phyloP scores from a whole-genome alignment of 1,140 invertebrate genomes.

The honey bee (Apis mellifera) region DNA sequence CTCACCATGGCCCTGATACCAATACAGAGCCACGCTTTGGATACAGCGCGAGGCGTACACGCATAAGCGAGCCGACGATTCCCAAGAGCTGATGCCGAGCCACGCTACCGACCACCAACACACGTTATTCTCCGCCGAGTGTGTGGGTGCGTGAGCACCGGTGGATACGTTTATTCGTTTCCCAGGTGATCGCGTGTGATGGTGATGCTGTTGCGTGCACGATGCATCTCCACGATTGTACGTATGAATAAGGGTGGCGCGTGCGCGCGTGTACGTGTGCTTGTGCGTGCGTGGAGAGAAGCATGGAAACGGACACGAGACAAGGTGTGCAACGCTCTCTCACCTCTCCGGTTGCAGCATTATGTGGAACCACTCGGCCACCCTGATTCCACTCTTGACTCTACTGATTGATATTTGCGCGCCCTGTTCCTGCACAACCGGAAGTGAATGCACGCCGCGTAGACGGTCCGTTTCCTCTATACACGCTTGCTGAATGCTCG shows the following conservation, averaged over 20 bases:
- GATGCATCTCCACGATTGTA: not conserved
- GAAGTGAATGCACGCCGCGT: slow-evolving; percentile 48
- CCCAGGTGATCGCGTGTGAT: slow-evolving; percentile 5
- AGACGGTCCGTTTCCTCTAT: slow-evolving; percentile 33
- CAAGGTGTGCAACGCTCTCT: slow-evolving; percentile 51
- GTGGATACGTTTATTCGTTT: slow-evolving; percentile 53
- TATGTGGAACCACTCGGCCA: slow-evolving; percentile 73
- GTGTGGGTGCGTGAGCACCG: slow-evolving; percentile 25
- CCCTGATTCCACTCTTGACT: slow-evolving; percentile 72
- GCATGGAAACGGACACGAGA: slow-evolving; percentile 47
- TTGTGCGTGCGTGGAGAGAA: not conserved
- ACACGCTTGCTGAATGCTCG: not conserved
- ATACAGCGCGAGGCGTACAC: slow-evolving; percentile 18
- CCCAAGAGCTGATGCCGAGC: slow-evolving; percentile 24
- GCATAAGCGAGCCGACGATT: not conserved
- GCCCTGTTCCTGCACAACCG: slow-evolving; percentile 31
- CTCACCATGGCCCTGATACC: slow-evolving; percentile 15
- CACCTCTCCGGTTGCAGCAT: slow-evolving; percentile 65
- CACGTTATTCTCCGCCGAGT: not conserved
- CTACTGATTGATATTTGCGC: slow-evolving; percentile 74
- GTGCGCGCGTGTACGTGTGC: too few relatives aligned
- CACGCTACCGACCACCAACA: slow-evolving; percentile 35
- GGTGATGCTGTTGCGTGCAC: slow-evolving; percentile 8
- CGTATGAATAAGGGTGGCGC: not conserved
- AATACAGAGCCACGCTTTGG: slow-evolving; percentile 39